Conservation (phyloP, 2,888 invertebrate genomes). For the Diloba caeruleocephala region DNA sequence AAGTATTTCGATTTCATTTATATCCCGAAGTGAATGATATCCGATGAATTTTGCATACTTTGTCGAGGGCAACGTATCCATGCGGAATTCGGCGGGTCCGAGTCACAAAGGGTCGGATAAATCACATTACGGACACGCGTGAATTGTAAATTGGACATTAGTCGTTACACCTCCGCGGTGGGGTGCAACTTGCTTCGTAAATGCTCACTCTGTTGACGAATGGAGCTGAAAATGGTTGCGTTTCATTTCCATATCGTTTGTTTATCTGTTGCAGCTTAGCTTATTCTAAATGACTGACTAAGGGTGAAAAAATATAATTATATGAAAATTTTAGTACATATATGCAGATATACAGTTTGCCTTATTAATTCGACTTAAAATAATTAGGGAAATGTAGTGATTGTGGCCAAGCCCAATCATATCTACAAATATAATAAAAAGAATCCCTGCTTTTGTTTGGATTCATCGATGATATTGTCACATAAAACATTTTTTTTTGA, state of each 20-base stretch:
- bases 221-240: constrained; percentile 37
- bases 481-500: background rate
- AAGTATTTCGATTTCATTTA: constrained; percentile 46
- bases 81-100: constrained; percentile 70
- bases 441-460: background rate
- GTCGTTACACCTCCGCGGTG: constrained; percentile 76
- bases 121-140: constrained; percentile 85
- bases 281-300: too few relatives aligned
- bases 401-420: too few relatives aligned
- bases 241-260: constrained; percentile 48
- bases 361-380: too few relatives aligned
- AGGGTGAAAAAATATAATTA: too few relatives aligned
- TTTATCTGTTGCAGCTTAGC: constrained; percentile 17
- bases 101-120: constrained; percentile 86
- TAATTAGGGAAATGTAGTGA: too few relatives aligned
- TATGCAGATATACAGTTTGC: too few relatives aligned
- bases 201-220: constrained; percentile 16
- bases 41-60: constrained; percentile 75
- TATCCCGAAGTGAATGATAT: constrained; percentile 53
- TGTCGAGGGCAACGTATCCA: constrained; percentile 74
- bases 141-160: constrained; percentile 89
- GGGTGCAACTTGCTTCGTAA: constrained; percentile 13
- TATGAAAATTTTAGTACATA: too few relatives aligned
- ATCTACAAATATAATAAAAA: constrained; percentile 10
- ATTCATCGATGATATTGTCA: background rate